These are phyloP conservation scores for Nyctereutes procyonoides DNA, from an alignment of 2,113 vertebrate genomes.

Conservation along the genomic window DNA sequence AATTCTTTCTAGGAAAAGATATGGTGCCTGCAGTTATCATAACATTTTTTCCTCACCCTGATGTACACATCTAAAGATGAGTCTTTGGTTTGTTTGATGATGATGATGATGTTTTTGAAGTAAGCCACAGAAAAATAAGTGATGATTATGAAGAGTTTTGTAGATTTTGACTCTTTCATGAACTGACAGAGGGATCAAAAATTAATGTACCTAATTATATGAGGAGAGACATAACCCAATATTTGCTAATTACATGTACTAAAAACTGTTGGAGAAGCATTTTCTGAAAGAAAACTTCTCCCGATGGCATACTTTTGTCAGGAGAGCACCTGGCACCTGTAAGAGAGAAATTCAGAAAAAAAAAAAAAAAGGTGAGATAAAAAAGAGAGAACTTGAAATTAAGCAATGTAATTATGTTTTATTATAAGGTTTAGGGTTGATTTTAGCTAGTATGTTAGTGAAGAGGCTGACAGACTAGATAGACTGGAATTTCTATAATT, in stretches of 20 bases:
- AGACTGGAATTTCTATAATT: neutral
- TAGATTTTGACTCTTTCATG: constrained; percentile 29
- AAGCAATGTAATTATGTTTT: neutral
- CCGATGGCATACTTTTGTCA: neutral
- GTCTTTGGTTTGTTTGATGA: neutral
- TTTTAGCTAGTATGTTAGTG: neutral
- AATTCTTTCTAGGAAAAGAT: neutral
- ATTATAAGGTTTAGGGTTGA: neutral
- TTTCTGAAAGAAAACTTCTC: constrained; percentile 12
- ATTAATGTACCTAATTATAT: constrained; percentile 18
- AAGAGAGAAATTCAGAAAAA: neutral
- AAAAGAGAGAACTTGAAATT: neutral
- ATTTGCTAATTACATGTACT: constrained; percentile 43
- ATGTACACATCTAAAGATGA: neutral
- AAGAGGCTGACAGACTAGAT: neutral
- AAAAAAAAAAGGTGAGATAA: neutral
- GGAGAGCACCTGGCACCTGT: neutral
- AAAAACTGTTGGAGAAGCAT: constrained; percentile 11
- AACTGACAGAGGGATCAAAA: neutral
- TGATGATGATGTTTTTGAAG: neutral
- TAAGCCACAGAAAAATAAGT: neutral
- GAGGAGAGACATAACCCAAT: neutral
- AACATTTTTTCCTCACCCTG: neutral
- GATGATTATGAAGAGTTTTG: neutral
- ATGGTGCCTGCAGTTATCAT: neutral